These are phyloP conservation scores for Leptestheria dahalacensis DNA, from an alignment of 1,140 invertebrate genomes.

Conservation along the genomic window DNA sequence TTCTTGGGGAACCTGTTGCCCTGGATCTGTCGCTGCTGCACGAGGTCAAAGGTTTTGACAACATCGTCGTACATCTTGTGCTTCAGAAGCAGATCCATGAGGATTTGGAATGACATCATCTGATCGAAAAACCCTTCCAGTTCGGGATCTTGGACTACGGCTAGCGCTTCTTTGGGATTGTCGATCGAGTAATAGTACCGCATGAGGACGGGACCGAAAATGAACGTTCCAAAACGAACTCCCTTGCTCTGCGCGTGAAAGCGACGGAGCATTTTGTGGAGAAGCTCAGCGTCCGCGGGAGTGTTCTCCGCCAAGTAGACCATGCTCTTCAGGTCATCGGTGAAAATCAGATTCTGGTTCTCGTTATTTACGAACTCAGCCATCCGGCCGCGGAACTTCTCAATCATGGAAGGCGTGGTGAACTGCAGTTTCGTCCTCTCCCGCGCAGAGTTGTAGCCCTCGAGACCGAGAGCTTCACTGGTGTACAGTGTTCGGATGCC, in stretches of 20 bases:
- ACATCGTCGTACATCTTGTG: constrained; percentile 52
- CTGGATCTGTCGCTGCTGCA: constrained; percentile 35
- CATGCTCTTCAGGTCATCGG: constrained; percentile 71
- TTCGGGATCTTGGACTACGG: constrained; percentile 43
- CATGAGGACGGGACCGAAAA: constrained; percentile 72
- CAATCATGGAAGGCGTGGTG: constrained; percentile 30
- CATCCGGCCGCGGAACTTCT: constrained; percentile 53
- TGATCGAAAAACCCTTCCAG: constrained; percentile 52
- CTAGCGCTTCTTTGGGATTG: constrained; percentile 45
- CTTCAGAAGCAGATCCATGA: constrained; percentile 54
- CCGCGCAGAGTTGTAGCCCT: constrained; percentile 36
- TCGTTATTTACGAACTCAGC: constrained; percentile 34
- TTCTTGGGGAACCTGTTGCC: constrained; percentile 48
- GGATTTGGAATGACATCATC: constrained; percentile 44
- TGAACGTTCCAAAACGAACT: constrained; percentile 54
- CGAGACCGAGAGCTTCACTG: constrained; percentile 38
- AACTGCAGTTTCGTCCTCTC: constrained; percentile 38
- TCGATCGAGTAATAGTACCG: constrained; percentile 54
- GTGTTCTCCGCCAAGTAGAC: constrained; percentile 44
- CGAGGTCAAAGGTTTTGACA: constrained; percentile 41
- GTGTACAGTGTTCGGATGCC: constrained; percentile 34
- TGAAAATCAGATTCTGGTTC: constrained; percentile 50
- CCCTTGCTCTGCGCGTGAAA: constrained; percentile 56
- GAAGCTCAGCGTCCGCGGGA: constrained; percentile 42
- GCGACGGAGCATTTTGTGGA: constrained; percentile 48